phyloP scores from a whole-genome alignment of 2,113 vertebrate genomes.

The Odontophorus gujanensis region DNA sequence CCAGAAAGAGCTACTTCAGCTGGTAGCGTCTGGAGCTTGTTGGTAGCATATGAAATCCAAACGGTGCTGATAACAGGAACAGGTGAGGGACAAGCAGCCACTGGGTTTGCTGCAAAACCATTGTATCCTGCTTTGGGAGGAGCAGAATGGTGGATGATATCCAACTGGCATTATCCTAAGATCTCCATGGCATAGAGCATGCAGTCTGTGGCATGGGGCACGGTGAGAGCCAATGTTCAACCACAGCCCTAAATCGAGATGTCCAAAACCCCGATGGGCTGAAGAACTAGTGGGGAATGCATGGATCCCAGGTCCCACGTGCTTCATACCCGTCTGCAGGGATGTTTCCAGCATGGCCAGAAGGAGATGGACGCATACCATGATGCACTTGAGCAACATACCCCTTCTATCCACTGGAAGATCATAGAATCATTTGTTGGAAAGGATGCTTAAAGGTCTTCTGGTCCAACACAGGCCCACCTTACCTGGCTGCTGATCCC shows the following conservation, averaged over 20 bases:
- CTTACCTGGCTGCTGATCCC: not conserved
- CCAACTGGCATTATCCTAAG: not conserved
- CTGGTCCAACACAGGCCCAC: not conserved
- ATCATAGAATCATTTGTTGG: too few species aligned
- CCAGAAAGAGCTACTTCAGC: not conserved
- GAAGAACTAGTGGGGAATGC: accelerated
- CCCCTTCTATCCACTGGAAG: not conserved
- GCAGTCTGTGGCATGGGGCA: accelerated
- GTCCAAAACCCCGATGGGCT: not conserved
- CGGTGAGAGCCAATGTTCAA: not conserved
- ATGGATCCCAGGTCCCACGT: not conserved
- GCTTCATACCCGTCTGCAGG: not conserved
- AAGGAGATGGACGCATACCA: accelerated
- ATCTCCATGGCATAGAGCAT: not conserved
- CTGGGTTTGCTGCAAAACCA: not conserved
- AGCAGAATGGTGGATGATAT: not conserved
- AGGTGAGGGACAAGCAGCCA: not conserved
- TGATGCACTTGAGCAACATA: not conserved
- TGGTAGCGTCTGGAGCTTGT: not conserved
- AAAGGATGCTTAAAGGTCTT: too few species aligned
- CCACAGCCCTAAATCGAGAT: not conserved
- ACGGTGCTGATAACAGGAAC: not conserved
- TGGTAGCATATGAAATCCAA: not conserved
- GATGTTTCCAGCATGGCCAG: not conserved
- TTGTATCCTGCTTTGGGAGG: not conserved